phyloP scores from a whole-genome alignment of 2,113 vertebrate genomes.

The Falco punctatus region DNA sequence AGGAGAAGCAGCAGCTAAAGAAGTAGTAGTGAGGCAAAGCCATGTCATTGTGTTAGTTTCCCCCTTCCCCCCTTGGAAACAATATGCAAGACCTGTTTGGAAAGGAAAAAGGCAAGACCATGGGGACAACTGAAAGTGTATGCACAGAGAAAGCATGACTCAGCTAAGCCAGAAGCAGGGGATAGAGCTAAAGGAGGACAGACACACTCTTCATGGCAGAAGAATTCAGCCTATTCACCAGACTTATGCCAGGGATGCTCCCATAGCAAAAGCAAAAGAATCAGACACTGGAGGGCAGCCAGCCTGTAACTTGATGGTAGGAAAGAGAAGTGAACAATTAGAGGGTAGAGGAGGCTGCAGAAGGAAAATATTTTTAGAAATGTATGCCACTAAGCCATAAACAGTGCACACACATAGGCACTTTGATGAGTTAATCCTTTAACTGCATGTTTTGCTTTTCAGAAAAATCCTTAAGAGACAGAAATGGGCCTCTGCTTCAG shows the following conservation, averaged over 20 bases:
- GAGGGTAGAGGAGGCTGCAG: background rate
- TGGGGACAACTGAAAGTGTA: background rate
- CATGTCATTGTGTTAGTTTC: background rate
- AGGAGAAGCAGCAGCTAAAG: background rate
- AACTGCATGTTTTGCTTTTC: background rate
- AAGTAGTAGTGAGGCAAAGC: background rate
- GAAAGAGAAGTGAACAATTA: slow-evolving; percentile 30
- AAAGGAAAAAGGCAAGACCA: background rate
- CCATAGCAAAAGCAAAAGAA: slow-evolving; percentile 2
- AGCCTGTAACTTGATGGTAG: slow-evolving; percentile 18
- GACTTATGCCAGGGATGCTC: background rate
- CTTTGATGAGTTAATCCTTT: background rate
- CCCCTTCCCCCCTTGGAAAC: background rate
- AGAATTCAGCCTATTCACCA: background rate
- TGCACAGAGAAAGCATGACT: background rate
- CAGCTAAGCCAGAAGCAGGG: background rate
- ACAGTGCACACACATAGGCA: background rate
- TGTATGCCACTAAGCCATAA: background rate
- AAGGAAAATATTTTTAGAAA: slow-evolving; percentile 34
- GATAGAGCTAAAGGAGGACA: background rate
- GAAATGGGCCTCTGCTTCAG: background rate
- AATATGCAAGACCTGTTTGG: background rate
- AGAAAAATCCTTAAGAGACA: background rate
- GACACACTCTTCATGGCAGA: background rate
- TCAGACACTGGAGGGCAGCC: slow-evolving; percentile 8